Percentiles rank a stretch among this genome's conserved stretches.
phyloP scores from a whole-genome alignment of 2,888 invertebrate species.

The Meteorus colon region DNA sequence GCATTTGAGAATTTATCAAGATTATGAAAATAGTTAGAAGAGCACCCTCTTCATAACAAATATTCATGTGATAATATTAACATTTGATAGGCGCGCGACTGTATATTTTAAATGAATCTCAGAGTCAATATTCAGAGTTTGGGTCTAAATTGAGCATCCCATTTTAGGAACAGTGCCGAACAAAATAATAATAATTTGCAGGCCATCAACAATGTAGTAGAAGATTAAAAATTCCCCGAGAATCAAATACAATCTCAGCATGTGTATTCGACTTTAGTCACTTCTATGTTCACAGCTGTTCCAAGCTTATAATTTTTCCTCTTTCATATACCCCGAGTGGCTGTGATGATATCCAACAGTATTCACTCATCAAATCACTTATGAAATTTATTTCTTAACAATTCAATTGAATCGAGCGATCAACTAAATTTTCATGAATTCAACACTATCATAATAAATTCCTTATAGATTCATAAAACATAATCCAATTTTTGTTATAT shows the following conservation, averaged over 20 bases:
- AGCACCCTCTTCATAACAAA: no score
- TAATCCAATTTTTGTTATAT: not conserved
- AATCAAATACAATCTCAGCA: not conserved
- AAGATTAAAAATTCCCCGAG: not conserved
- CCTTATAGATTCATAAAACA: not conserved
- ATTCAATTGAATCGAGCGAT: not conserved
- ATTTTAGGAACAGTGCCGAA: no score
- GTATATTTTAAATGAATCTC: no score
- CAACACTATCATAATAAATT: not conserved
- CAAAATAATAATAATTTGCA: not conserved
- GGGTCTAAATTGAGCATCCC: no score
- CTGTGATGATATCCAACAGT: no score
- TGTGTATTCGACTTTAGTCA: not conserved
- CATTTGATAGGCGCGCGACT: no score
- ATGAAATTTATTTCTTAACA: not conserved
- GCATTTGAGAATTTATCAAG: no score
- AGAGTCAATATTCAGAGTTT: no score
- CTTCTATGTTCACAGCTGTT: not conserved
- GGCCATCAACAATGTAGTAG: not conserved
- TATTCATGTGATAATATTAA: no score
- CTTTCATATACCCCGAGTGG: not conserved
- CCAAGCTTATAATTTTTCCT: not conserved
- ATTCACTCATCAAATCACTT: no score
- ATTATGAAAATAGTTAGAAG: no score
- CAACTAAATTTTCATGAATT: not conserved